phyloP scores from a whole-genome alignment of 2,113 vertebrate genomes.

The Phainopepla nitens region DNA sequence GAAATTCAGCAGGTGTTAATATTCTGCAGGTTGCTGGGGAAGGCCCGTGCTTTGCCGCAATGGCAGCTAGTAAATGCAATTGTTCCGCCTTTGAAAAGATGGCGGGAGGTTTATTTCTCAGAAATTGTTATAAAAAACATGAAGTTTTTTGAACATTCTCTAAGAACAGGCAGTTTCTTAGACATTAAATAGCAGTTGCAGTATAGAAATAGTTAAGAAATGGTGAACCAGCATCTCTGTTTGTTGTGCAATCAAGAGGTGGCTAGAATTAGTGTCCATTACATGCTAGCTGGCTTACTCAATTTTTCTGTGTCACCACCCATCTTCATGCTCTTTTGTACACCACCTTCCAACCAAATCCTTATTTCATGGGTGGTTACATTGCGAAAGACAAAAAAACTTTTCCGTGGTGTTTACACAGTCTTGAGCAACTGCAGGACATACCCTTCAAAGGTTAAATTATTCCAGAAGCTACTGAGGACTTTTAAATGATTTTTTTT shows the following conservation, averaged over 20 bases:
- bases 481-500: conserved; percentile 48
- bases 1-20: not conserved
- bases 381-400: conserved; percentile 48
- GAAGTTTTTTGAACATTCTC: not conserved
- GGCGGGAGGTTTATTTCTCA: not conserved
- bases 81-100: not conserved
- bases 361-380: conserved; percentile 61
- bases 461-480: conserved; percentile 58
- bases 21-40: not conserved
- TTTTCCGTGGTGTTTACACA: conserved; percentile 58
- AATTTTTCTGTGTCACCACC: conserved; percentile 3
- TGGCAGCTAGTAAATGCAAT: not conserved
- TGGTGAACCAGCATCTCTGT: not conserved
- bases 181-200: not conserved
- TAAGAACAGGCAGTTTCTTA: not conserved
- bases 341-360: conserved; percentile 17
- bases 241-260: not conserved
- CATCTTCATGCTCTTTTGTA: conserved; percentile 30
- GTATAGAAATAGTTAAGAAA: not conserved
- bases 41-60: not conserved
- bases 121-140: not conserved
- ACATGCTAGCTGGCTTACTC: not conserved
- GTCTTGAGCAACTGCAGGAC: conserved; percentile 57
- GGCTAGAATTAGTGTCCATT: conserved; percentile 6
- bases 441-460: conserved; percentile 68